Evolutionary conservation across 2,113 vertebrate genomes (phyloP), one percentile per base, ranked within the genome.

Genomic region (Cyprinodon tularosa): DNA sequence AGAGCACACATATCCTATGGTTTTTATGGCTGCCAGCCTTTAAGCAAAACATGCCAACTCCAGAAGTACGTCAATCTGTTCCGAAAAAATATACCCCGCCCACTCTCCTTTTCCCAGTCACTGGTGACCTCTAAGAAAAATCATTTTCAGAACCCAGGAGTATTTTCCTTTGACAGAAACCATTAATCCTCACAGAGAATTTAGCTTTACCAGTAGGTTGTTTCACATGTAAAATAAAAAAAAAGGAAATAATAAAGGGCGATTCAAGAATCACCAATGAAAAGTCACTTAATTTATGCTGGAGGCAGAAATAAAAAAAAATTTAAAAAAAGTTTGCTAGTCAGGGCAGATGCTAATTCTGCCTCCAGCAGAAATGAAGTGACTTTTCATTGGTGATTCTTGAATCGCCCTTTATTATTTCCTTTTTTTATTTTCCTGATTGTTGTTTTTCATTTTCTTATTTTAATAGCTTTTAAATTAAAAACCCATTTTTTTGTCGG

Each of bases 81-180:
- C 39, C 68, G 60, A 38, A 65, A 50, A 79, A 65, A 0, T 61
- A 79, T 50, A 72, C 47, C 44, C n/a, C 0, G 10, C 44, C 37
- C 0, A 4, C 40, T n/a, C 9, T n/a, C 42, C 4, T 64, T 62
- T 14, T 74, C 69, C 61, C 36, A 59, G 72, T 85, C 77, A 74
- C 78, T 66, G n/a, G 12, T 84, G 83, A 86, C 85, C 88, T 82
- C 74, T 38, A 78, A 68, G 17, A 57, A 68, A 80, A 80, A 84
- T 71, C 78, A 71, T 62, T 76, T 29, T 3, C 68, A 29, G 12
- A 48, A 67, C 76, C 78, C 78, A 14, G 84, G 74, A 80, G 81
- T 17, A 37, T 84, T 80, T 78, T 4, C 15, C 57, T 80, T 74
- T 63, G 77, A 86, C 81, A 78, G 71, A 78, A 81, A 82, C 66